Conservation (phyloP, 2,113 vertebrate genomes). For the Hemichromis elongatus region DNA sequence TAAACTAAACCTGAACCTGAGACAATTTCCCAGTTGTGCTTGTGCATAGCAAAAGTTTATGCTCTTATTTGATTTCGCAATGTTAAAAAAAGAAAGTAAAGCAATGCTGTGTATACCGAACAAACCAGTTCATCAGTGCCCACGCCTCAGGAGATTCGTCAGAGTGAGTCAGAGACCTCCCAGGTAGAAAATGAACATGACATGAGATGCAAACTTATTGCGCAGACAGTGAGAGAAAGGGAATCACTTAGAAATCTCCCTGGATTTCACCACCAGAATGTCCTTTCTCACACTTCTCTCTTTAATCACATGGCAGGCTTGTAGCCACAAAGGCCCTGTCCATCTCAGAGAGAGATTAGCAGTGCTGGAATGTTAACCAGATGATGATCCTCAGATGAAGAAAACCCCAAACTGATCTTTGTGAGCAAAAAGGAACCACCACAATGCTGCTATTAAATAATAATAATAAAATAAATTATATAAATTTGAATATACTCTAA, state of each 20-base stretch:
- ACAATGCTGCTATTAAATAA: not conserved
- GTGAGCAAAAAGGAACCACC: not conserved
- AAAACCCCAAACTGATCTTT: not conserved
- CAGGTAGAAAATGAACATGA: not conserved
- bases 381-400: not conserved
- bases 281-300: slow-evolving; percentile 37
- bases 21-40: not conserved
- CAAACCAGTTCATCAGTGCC: not conserved
- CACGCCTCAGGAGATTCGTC: not conserved
- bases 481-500: not conserved
- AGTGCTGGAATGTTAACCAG: slow-evolving; percentile 45
- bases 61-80: not conserved
- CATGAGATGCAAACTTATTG: not conserved
- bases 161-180: not conserved
- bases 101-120: not conserved
- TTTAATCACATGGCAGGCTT: slow-evolving; percentile 48
- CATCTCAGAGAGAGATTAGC: slow-evolving; percentile 23
- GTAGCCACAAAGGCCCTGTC: not conserved
- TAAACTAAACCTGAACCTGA: not conserved
- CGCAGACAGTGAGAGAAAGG: not conserved
- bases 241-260: not conserved
- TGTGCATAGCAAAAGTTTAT: not conserved
- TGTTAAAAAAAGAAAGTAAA: not conserved
- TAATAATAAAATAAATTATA: not conserved
- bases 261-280: not conserved